These are phyloP conservation scores for Molorchus minor DNA, from an alignment of 2,888 invertebrate species.

Conservation along the genomic window DNA sequence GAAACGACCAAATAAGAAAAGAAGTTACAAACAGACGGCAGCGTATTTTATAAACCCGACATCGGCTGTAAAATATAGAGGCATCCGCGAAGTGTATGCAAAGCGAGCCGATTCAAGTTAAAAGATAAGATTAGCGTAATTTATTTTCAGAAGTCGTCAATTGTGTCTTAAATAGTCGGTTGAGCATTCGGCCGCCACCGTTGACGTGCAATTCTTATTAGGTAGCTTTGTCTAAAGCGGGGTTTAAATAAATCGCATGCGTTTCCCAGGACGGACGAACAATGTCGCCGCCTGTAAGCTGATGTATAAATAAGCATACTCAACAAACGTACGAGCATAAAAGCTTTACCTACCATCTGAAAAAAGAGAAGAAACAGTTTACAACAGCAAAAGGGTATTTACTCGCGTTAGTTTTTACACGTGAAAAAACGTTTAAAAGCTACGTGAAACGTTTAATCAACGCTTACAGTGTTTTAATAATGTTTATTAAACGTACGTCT, in stretches of 20 bases:
- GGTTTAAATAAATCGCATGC: slow-evolving; percentile 42
- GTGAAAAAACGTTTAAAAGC: no score
- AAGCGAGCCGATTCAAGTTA: slow-evolving; percentile 39
- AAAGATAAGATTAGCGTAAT: slow-evolving; percentile 51
- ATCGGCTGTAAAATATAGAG: slow-evolving; percentile 29
- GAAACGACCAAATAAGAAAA: not conserved
- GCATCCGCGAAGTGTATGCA: slow-evolving; percentile 4
- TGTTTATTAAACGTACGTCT: no score
- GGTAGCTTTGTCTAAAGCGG: slow-evolving; percentile 43
- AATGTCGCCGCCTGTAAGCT: slow-evolving; percentile 32
- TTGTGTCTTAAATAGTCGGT: slow-evolving; percentile 51
- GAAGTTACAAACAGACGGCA: slow-evolving; percentile 12
- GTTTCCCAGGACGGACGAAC: slow-evolving; percentile 43
- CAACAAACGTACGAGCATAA: slow-evolving; percentile 2
- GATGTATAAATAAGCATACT: slow-evolving; percentile 15
- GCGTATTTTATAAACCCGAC: slow-evolving; percentile 41
- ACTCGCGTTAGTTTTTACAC: no score
- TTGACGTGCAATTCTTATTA: slow-evolving; percentile 44
- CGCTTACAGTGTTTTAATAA: no score
- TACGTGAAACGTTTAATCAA: no score
- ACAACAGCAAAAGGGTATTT: no score
- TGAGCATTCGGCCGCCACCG: slow-evolving; percentile 40
- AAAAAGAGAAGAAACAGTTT: no score
- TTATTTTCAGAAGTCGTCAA: slow-evolving; percentile 50
- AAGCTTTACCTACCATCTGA: not conserved